Base-by-base conservation (phyloP, 2,888 invertebrate genomes). In the Heliconius hortense region DNA sequence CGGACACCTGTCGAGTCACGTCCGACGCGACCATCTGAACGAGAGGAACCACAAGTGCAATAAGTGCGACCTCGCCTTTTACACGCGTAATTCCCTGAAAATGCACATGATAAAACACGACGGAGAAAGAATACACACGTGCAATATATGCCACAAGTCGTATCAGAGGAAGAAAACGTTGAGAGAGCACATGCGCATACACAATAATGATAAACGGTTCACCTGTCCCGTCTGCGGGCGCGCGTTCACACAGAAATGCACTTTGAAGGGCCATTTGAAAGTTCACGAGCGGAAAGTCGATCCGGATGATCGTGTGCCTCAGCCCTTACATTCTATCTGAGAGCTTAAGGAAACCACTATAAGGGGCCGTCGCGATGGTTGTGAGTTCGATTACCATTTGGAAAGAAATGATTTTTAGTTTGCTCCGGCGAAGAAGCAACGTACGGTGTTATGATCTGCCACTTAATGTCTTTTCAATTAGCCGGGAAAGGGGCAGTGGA, bases 61-160 rank as follows among this genome's bases (percentile, higher is more conserved):
- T 35, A 90, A 94, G 53, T 95, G 95, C 64, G 92, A 94, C 43
- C 82, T 93, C 3, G 94, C 94, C 0, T 95, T 95, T 77, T 95
- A 94, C 73, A 94, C 94, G 0, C 93, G 93, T 77, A 94, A 95
- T 72, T 94, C 95, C 10, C 82, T 95, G 39, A 95, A 94, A 76
- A 94, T 94, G 89, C 95, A 95, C 76, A 94, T 94, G 92, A 94
- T 94, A 0, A 94, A 94, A 21, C 95, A 95, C 64, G 94, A 94
- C 1, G 94, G 94, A 0, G 93, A 93, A 35, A 81, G 95, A 24
- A 95, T 95, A 35, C 95, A 94, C 39, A 87, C 89, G 0, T 95
- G 95, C 77, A 87, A 86, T 11, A 88, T 94, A 0, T 95, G 95
- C 72, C 86, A 92, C 73, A 95, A 95, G 81, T 89, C 91, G 0